phyloP scores from a whole-genome alignment of 2,888 invertebrate genomes.

The Oeneis ivallda region DNA sequence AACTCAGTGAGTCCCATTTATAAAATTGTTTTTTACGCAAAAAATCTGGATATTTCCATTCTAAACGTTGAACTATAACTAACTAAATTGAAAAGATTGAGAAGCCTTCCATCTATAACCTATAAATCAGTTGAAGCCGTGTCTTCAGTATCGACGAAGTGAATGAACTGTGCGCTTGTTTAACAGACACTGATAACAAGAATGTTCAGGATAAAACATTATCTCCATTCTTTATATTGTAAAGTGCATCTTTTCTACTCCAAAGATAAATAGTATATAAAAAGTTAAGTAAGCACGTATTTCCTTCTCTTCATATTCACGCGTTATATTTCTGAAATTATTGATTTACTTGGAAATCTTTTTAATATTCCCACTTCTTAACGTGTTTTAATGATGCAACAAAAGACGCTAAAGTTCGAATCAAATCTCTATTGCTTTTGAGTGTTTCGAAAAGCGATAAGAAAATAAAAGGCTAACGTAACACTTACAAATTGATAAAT shows the following conservation, averaged over 20 bases:
- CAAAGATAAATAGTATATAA: background rate
- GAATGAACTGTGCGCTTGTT: conserved; percentile 49
- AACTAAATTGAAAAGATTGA: background rate
- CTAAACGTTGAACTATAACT: background rate
- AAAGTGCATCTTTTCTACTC: conserved; percentile 45
- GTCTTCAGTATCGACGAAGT: conserved; percentile 35
- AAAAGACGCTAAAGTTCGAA: background rate
- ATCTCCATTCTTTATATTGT: conserved; percentile 45
- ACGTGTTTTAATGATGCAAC: background rate
- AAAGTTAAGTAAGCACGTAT: background rate
- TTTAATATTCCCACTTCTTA: background rate
- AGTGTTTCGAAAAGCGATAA: background rate
- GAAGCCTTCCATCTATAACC: background rate
- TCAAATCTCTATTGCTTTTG: background rate
- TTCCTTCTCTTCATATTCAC: too few relatives aligned
- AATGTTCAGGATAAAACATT: conserved; percentile 43
- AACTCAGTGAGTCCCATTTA: too few relatives aligned
- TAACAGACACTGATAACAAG: conserved; percentile 50
- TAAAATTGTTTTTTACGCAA: background rate
- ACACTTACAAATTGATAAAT: background rate
- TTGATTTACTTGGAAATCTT: background rate
- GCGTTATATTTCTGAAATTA: too few relatives aligned
- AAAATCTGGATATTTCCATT: background rate
- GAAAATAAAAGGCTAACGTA: background rate
- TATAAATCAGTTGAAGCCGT: conserved; percentile 5